Percentiles rank a stretch among this genome's conserved stretches.
Conservation (phyloP, 2,113 vertebrate genomes). For the Phaetusa simplex region DNA sequence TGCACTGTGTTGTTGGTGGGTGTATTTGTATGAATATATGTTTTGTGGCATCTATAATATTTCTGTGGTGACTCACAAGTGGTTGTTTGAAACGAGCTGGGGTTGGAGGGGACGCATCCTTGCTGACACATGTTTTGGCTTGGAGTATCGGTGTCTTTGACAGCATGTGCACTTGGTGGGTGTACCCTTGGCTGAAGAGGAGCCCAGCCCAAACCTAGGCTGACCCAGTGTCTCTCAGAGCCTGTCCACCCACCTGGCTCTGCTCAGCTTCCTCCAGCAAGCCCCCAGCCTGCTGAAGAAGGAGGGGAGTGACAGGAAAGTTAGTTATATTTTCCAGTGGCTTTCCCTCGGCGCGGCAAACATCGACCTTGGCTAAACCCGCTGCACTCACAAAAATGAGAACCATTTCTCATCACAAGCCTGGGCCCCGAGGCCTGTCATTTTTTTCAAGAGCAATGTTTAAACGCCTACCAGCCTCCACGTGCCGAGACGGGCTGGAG, state of each 20-base stretch:
- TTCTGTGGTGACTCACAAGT: neutral
- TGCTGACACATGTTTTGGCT: neutral
- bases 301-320: neutral
- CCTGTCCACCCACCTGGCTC: neutral
- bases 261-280: neutral
- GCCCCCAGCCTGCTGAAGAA: neutral
- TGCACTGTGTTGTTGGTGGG: accelerated
- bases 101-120: neutral
- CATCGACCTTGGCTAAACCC: slow-evolving; percentile 17
- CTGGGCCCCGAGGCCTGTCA: neutral
- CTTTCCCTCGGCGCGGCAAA: neutral
- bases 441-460: neutral
- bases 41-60: neutral
- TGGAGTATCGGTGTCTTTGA: accelerated
- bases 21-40: neutral
- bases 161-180: neutral
- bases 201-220: neutral
- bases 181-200: neutral
- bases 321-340: slow-evolving; percentile 29
- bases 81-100: accelerated
- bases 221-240: neutral
- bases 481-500: neutral
- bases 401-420: neutral
- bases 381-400: slow-evolving; percentile 27
- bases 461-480: neutral